phyloP scores from a whole-genome alignment of 2,113 vertebrate genomes.

The Dicrurus megarhynchus region DNA sequence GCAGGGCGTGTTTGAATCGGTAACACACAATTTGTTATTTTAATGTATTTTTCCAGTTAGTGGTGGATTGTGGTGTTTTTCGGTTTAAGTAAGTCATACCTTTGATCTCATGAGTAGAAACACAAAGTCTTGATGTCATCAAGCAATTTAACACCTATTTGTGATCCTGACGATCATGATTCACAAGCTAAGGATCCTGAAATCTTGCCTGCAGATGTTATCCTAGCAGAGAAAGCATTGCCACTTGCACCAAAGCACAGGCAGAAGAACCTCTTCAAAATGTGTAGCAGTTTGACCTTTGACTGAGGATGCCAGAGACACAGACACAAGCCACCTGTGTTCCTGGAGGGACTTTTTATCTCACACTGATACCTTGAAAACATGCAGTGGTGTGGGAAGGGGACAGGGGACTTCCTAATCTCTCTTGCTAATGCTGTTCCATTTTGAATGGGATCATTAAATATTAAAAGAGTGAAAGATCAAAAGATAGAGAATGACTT shows the following conservation, averaged over 20 bases:
- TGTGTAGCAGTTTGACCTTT: not conserved
- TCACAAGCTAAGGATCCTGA: not conserved
- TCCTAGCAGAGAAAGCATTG: not conserved
- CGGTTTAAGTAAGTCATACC: not conserved
- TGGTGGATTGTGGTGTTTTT: not conserved
- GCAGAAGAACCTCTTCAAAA: not conserved
- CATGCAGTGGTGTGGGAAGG: not conserved
- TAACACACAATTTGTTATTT: not conserved
- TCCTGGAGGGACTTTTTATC: not conserved
- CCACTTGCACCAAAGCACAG: not conserved
- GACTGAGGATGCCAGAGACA: not conserved
- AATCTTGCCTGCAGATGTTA: not conserved
- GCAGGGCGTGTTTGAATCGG: not conserved
- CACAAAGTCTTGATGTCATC: not conserved
- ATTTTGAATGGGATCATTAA: conserved; percentile 51
- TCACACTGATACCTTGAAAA: not conserved
- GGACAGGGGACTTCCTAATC: conserved; percentile 4
- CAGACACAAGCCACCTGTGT: not conserved
- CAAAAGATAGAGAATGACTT: conserved; percentile 42
- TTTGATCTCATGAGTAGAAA: not conserved
- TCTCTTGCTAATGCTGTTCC: conserved; percentile 43
- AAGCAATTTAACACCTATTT: not conserved
- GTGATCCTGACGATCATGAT: not conserved
- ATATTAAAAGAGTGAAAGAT: conserved; percentile 52
- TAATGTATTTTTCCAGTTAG: not conserved